Evolutionary conservation across 2,888 invertebrate species (phyloP).

Genomic region (Cheilosia vulpina): DNA sequence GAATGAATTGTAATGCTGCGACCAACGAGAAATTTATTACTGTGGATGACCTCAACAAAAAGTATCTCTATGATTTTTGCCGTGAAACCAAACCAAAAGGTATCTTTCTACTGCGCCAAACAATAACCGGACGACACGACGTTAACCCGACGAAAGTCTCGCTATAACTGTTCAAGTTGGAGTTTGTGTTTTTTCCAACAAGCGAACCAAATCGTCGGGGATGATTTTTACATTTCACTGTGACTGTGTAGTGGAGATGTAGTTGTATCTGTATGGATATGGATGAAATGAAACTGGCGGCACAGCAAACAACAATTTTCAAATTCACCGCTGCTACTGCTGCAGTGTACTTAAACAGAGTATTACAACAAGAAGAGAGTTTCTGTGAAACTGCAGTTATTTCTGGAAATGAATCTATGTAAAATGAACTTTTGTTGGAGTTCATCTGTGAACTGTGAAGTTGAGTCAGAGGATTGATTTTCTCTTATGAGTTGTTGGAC

Average conservation of each 20-base stretch:
- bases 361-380: conserved; percentile 38
- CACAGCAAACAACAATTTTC: not conserved
- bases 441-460: not conserved
- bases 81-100: conserved; percentile 6
- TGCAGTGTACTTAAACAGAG: conserved; percentile 35
- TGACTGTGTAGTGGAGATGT: not conserved
- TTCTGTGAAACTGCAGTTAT: conserved; percentile 8
- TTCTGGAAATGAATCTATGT: conserved; percentile 34
- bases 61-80: conserved; percentile 11
- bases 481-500: conserved; percentile 19
- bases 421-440: conserved; percentile 49
- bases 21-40: not conserved
- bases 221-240: conserved; percentile 18
- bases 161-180: conserved; percentile 70
- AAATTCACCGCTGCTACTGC: not conserved
- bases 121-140: conserved; percentile 50
- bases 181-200: conserved; percentile 55
- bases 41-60: not conserved
- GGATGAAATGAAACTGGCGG: not conserved
- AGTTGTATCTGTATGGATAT: not conserved
- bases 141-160: conserved; percentile 68
- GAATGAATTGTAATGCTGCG: not conserved
- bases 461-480: not conserved
- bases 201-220: conserved; percentile 39
- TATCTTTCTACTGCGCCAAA: not conserved